Conservation (phyloP, 2,113 vertebrate genomes). For the Nesogale talazaci region DNA sequence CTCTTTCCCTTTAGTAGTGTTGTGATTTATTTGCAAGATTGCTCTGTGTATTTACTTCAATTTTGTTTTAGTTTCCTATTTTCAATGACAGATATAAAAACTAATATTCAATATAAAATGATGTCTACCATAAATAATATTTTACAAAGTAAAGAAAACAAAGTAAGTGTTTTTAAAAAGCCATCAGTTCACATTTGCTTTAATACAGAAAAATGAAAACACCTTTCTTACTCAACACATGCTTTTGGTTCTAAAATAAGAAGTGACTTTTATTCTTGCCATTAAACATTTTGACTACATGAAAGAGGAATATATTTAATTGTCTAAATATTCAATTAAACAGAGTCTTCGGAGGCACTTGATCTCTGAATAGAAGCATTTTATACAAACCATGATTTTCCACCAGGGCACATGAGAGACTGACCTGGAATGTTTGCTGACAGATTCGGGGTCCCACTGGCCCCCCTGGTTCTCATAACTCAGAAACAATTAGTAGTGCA, state of each 20-base stretch:
- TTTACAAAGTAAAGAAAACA: neutral
- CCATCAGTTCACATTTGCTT: neutral
- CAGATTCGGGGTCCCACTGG: neutral
- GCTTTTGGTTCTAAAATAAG: neutral
- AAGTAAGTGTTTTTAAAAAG: neutral
- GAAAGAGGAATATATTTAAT: neutral
- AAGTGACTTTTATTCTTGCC: neutral
- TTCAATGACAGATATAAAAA: neutral
- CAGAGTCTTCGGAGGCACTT: neutral
- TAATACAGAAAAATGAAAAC: neutral
- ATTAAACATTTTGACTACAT: neutral
- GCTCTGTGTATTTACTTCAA: neutral
- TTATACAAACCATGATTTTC: conserved; percentile 16
- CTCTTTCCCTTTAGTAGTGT: neutral
- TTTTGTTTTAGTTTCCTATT: neutral
- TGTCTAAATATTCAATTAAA: conserved; percentile 48
- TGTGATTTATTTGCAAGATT: neutral
- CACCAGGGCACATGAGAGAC: neutral
- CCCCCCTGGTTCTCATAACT: neutral
- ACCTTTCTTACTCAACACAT: neutral
- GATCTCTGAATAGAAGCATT: conserved; percentile 1
- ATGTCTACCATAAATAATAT: neutral
- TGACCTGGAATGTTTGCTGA: conserved; percentile 6
- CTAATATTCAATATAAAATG: neutral
- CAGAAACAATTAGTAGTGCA: conserved; percentile 15